Base-by-base conservation (phyloP, 2,113 vertebrate species). In the Alaudala cheleensis region DNA sequence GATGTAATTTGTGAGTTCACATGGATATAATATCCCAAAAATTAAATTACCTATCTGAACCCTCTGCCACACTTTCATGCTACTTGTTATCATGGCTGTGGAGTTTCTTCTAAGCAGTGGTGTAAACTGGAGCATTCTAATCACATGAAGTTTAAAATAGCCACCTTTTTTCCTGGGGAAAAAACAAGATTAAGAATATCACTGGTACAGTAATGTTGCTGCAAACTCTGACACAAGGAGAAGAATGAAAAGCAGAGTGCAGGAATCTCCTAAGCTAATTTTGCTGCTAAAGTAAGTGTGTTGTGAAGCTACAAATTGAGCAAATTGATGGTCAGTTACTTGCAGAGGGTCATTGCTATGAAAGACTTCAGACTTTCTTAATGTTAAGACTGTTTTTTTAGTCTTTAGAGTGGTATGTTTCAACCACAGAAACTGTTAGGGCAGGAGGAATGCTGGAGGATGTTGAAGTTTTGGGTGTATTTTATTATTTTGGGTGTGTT, bases 31-130 rank as follows among this genome's bases (percentile, higher is more conserved):
- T 71, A 87, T 57, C 25, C 79, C 29, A 78, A 62, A 94, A 62
- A 42, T 78, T 44, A 45, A 78, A 26, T 58, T 0, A 66, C 13
- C 5, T 0, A 0, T 62, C 44, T 85, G 61, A 81, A 64, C 33
- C 24, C 54, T 85, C 34, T 81, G 47, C 23, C 26, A 39, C 9
- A 9, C 23, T 42, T 89, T 23, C 13, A 28, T 50, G 73, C 65
- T 62, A 42, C 56, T 85, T 29, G 20, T 39, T 57, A 21, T 50
- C 5, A 4, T 45, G 69, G 26, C 62, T 91, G 34, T 76, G 44
- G 40, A 50, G 20, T 51, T 76, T 80, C 80, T 79, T 40, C 73
- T 67, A 39, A 85, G 42, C 28, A 66, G 1, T 73, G 23, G 10
- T 92, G 29, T 74, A 58, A 90, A 74, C 8, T 18, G 19, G 29